Conservation (phyloP, 2,113 vertebrate species). For the Callionymus lyra region DNA sequence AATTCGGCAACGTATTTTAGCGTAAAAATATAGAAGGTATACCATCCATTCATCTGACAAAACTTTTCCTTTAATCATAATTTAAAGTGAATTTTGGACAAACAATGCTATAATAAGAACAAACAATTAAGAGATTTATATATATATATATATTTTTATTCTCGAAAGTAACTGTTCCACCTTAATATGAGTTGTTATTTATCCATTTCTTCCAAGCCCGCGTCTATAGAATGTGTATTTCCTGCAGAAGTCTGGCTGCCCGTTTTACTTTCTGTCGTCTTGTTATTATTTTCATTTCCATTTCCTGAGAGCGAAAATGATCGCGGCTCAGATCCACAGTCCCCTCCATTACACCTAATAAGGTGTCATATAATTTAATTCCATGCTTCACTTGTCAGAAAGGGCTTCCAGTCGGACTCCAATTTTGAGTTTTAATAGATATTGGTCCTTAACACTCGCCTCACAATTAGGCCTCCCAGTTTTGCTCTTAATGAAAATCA, state of each 20-base stretch:
- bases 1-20: too few species aligned
- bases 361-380: constrained; percentile 77
- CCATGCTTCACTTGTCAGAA: constrained; percentile 75
- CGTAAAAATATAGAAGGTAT: too few species aligned
- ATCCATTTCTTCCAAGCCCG: too few species aligned
- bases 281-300: constrained; percentile 60
- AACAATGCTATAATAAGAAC: too few species aligned
- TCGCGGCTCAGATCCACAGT: constrained; percentile 40
- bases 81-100: too few species aligned
- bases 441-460: constrained; percentile 70
- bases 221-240: constrained; percentile 9
- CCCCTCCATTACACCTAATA: constrained; percentile 72
- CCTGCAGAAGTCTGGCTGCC: constrained; percentile 11
- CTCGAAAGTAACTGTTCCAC: too few species aligned
- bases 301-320: constrained; percentile 45
- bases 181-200: too few species aligned
- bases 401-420: constrained; percentile 63
- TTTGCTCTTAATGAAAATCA: constrained; percentile 76
- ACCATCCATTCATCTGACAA: too few species aligned
- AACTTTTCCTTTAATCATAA: too few species aligned
- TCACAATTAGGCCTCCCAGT: constrained; percentile 72
- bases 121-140: too few species aligned
- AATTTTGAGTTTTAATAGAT: constrained; percentile 76
- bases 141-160: too few species aligned
- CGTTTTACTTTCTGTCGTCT: constrained; percentile 20